These are phyloP conservation scores for Eleutherodactylus coqui DNA, from an alignment of 2,797 vertebrate genomes.

Conservation along the genomic window DNA sequence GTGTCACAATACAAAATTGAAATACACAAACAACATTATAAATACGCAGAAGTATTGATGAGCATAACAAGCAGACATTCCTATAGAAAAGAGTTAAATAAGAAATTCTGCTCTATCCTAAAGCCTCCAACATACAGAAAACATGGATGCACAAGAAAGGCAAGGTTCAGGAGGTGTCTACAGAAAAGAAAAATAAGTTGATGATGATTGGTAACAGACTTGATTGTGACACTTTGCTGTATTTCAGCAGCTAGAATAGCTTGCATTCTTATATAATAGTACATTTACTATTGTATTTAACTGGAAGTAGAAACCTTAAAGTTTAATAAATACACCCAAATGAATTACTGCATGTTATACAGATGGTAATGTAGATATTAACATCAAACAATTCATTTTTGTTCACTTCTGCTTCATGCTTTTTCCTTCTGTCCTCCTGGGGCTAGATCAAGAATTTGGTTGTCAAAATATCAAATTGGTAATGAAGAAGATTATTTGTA, in stretches of 20 bases:
- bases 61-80: background rate
- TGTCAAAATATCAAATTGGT: conserved; percentile 45
- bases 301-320: background rate
- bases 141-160: background rate
- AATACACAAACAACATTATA: no score
- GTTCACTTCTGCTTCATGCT: background rate
- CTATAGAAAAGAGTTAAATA: background rate
- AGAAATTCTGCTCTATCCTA: background rate
- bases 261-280: background rate
- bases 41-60: no score
- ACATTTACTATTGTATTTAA: background rate
- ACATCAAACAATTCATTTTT: conserved; percentile 6
- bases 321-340: background rate
- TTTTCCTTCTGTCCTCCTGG: conserved; percentile 19
- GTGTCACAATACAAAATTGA: no score
- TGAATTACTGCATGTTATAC: conserved; percentile 17
- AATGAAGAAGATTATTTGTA: conserved; percentile 40
- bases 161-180: background rate
- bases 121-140: background rate
- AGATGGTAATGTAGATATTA: conserved; percentile 41
- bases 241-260: background rate
- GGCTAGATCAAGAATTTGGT: conserved; percentile 47
- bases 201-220: background rate
- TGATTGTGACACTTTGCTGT: background rate
- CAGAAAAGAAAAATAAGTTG: background rate